Evolutionary conservation across 2,113 vertebrate genomes (phyloP), one percentile per base, ranked within the genome.

Genomic region (Cygnus atratus): DNA sequence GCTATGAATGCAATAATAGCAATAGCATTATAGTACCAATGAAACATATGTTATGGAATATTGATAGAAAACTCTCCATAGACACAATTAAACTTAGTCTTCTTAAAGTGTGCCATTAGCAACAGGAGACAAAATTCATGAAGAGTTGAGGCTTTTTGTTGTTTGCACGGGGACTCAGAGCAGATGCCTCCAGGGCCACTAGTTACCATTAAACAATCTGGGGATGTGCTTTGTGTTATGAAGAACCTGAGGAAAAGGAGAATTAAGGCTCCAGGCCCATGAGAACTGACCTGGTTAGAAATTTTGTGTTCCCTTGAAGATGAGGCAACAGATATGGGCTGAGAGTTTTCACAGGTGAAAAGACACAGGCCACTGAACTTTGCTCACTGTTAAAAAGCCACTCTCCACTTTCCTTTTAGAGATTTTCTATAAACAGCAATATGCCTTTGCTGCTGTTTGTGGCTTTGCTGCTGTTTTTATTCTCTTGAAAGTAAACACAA

Each of bases 21-120:
- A 67, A 35, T 57, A 89, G 37, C 31, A 65, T 83, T 83, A 77
- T 31, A 73, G 78, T 33, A 22, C 63, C 63, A 77, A 75, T 87
- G 43, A 92, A 94, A 93, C 25, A 10, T 44, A 46, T 57, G 73
- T 65, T 81, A 88, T 28, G 54, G 74, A 37, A 85, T 95, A 94
- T 86, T 95, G 90, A 94, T 62, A 81, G 65, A 61, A 92, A 96
- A 75, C 31, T 77, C 65, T 95, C 48, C 25, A 62, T 3, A 79
- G 66, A 43, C 19, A 29, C 2, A 2, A 65, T 48, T 52, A 78
- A 79, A 87, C 57, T 88, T 77, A 13, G 13, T 82, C 52, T 59
- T 65, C 39, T 57, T 44, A 88, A 44, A 39, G 10, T 13, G 6
- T 44, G 4, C 48, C 61, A 39, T 71, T 84, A 68, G 20, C 28